Evolutionary conservation across 2,797 vertebrate genomes (phyloP).

Genomic region (Darevskia mixta): DNA sequence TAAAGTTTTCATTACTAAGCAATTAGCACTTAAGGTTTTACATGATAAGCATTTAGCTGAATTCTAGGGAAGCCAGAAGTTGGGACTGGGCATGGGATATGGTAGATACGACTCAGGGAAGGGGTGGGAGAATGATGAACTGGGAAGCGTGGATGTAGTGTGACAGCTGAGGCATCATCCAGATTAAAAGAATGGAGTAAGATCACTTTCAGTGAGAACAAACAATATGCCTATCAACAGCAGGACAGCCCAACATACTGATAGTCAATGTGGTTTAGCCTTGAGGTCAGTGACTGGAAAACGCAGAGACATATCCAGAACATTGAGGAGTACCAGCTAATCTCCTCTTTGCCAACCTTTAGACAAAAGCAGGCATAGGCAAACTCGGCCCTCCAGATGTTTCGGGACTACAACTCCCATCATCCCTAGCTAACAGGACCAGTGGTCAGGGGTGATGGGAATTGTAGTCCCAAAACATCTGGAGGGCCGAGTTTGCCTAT

Average conservation of each 20-base stretch:
- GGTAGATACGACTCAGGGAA: neutral
- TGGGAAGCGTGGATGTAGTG: neutral
- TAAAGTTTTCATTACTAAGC: conserved; percentile 69
- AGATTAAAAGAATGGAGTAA: neutral
- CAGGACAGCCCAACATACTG: neutral
- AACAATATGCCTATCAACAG: neutral
- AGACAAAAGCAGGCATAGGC: neutral
- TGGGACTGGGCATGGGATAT: conserved; percentile 28
- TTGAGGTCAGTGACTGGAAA: neutral
- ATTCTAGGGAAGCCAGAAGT: conserved; percentile 39
- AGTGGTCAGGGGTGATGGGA: too few species aligned
- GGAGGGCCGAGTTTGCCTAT: too few species aligned
- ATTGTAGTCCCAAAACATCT: too few species aligned
- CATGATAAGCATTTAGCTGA: conserved; percentile 51
- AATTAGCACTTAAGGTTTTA: conserved; percentile 69
- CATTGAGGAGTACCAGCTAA: neutral
- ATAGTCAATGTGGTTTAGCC: too few species aligned
- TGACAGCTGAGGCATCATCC: neutral
- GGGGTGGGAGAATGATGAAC: neutral
- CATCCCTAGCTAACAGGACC: too few species aligned
- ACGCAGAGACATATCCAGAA: neutral
- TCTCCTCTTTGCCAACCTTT: neutral
- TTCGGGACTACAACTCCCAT: too few species aligned
- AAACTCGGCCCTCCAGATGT: too few species aligned
- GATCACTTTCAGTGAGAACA: neutral